Base-by-base conservation (phyloP, 2,888 invertebrate genomes). In the Platynereis dumerilii region DNA sequence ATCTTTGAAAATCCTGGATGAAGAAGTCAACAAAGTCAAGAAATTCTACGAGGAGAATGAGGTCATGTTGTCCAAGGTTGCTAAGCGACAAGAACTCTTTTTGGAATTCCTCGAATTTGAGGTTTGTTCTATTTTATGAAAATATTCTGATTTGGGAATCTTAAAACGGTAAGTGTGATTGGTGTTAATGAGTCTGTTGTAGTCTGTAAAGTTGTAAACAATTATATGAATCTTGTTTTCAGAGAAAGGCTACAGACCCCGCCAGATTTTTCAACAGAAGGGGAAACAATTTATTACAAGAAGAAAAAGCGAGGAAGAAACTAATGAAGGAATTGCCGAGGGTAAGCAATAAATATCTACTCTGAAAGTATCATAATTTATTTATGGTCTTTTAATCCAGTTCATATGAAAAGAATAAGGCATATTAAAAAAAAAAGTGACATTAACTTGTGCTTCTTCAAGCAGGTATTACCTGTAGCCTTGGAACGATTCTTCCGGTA, bases 241-340 rank as follows among this genome's bases (percentile, higher is more conserved):
- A 83, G 83, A 78, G 72, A 68, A 80, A 76, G 62, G 90, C 91
- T 0, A 88, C 88, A n/a, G 91, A 92, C 76, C 92, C 92, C 0
- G 90, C 91, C 71, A 88, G 95, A 55, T 93, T 90, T 78, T 92
- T 90, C 78, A 90, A 92, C 74, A 88, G 96, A 45, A 94, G 95
- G 0, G 94, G 95, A 0, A 91, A 92, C 72, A 91, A 92, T 72
- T 85, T 96, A 5, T 84, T 96, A 0, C 88, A 89, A 60, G 95
- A 95, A 80, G 95, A 96, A 82, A 92, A 91, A 75, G 92, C 93
- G 76, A 86, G 94, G n/a, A 94, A 92, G 80, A 86, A 88, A 10
- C 88, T 93, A 12, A 87, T 88, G 44, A 90, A 86, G 74, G 86
- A 83, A 45, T 65, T 84, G 34, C 83, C 83, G 20, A 80, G 34